Percentiles rank a stretch among this genome's conserved stretches.
Evolutionary conservation across 2,888 invertebrate genomes (phyloP).

Genomic region (Cataglyphis rosenhaueri): DNA sequence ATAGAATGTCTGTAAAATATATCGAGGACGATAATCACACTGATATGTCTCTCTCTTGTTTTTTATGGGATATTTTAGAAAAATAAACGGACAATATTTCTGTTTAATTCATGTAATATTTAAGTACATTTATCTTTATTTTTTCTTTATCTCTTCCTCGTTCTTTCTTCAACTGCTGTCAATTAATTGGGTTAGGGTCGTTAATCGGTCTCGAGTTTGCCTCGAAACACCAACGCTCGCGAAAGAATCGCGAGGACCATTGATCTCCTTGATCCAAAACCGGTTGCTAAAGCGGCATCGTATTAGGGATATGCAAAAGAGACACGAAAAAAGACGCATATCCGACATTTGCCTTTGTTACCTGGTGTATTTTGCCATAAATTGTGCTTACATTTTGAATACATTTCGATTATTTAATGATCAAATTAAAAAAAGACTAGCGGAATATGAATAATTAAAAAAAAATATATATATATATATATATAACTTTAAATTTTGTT

Average conservation of each 20-base stretch:
- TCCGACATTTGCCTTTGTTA: constrained; percentile 25
- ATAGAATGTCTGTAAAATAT: background rate
- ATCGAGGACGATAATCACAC: background rate
- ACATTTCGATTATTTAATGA: background rate
- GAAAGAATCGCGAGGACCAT: constrained; percentile 35
- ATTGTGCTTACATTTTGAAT: background rate
- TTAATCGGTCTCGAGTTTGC: constrained; percentile 47
- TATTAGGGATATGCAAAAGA: constrained; percentile 45
- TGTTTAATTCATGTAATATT: background rate
- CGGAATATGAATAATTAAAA: background rate
- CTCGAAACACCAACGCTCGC: constrained; percentile 33
- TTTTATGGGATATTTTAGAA: background rate
- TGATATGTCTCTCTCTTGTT: background rate
- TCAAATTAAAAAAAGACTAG: background rate
- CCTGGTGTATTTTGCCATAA: background rate
- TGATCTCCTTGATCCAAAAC: constrained; percentile 47
- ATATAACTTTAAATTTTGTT: constrained; percentile 6
- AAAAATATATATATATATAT: background rate
- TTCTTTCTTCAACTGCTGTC: background rate
- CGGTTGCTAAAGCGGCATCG: constrained; percentile 48
- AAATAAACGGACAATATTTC: background rate
- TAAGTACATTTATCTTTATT: constrained; percentile 16
- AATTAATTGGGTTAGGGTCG: constrained; percentile 52
- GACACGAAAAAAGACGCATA: background rate
- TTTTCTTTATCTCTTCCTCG: background rate